These are phyloP conservation scores for Drosophila pseudoobscura DNA, from an alignment of 1,140 invertebrate genomes.

Conservation along the genomic window DNA sequence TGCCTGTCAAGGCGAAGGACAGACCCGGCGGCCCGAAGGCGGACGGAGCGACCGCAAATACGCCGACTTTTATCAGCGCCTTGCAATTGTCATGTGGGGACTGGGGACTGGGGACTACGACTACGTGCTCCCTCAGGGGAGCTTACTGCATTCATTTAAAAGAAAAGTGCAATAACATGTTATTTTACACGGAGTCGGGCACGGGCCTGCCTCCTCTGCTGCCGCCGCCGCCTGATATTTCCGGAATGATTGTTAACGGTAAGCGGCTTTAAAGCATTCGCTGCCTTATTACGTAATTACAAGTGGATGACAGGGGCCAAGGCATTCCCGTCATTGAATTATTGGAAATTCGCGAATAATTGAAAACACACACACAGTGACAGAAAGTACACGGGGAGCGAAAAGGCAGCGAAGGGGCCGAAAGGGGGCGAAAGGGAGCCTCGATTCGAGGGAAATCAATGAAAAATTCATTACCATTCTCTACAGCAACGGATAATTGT, in stretches of 20 bases:
- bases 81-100: slow-evolving; percentile 60
- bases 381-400: neutral
- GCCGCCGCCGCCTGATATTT: neutral
- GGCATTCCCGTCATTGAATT: slow-evolving; percentile 58
- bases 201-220: neutral
- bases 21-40: slow-evolving; percentile 1
- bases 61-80: slow-evolving; percentile 64
- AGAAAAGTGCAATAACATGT: slow-evolving; percentile 79
- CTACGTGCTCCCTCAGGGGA: slow-evolving; percentile 13
- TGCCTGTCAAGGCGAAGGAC: slow-evolving; percentile 34
- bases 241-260: slow-evolving; percentile 53
- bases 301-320: slow-evolving; percentile 60
- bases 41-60: slow-evolving; percentile 54
- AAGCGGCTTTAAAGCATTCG: slow-evolving; percentile 74
- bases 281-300: slow-evolving; percentile 76
- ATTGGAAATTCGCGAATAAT: slow-evolving; percentile 59
- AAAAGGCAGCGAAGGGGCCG: neutral
- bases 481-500: slow-evolving; percentile 1
- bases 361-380: slow-evolving; percentile 37
- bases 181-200: slow-evolving; percentile 51
- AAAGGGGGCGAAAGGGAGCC: slow-evolving; percentile 2
- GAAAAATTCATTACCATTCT: slow-evolving; percentile 28
- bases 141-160: slow-evolving; percentile 59
- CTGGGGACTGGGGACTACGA: too few relatives aligned
- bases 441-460: slow-evolving; percentile 36